Evolutionary conservation across 2,797 vertebrate species (phyloP), one percentile per base, ranked within the genome.

Genomic region (Anguilla pacifica): DNA sequence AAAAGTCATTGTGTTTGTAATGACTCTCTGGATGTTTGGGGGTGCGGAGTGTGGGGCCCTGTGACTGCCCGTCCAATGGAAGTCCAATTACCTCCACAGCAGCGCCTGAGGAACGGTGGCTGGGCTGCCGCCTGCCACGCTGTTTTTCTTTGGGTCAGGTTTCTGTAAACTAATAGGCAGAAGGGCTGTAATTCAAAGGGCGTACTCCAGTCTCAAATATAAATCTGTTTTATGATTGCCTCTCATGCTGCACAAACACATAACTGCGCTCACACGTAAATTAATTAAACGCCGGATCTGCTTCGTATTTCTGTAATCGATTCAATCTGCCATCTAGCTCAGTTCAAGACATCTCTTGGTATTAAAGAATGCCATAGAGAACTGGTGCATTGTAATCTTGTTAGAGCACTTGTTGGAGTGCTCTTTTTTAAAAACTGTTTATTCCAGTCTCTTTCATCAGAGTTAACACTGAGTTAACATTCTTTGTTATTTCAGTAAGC

Each of bases 141-240:
- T 64, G 7, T 85, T 85, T 85, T 85, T 43, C 57, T 43, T 31
- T 7, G 83, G 53, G 53, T 85, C n/a, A 43, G 84, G 53, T 64
- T 85, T 85, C 35, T 61, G 57, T 85, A 64, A 85, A 64, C n/a
- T 85, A 64, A 85, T 61, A 85, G 57, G 46, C 11, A 51, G 64
- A 46, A 46, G n/a, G 43, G n/a, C n/a, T 74, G 39, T 86, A 84
- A 57, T 84, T 15, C 53, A 84, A 84, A 84, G 53, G 17, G 51
- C 13, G 13, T 17, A 84, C 85, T 35, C 59, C 25, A 17, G 43
- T 72, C 28, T 74, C 19, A 74, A 51, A 43, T n/a, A 86, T 53
- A 74, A 86, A 72, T 86, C 64, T 51, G 64, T 74, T 86, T 72
- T 55, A 86, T 53, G 22, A 64, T 46, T 74, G 22, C 85, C 39